Conservation (phyloP, 2,113 vertebrate genomes). For the Mionectes macconnelli region DNA sequence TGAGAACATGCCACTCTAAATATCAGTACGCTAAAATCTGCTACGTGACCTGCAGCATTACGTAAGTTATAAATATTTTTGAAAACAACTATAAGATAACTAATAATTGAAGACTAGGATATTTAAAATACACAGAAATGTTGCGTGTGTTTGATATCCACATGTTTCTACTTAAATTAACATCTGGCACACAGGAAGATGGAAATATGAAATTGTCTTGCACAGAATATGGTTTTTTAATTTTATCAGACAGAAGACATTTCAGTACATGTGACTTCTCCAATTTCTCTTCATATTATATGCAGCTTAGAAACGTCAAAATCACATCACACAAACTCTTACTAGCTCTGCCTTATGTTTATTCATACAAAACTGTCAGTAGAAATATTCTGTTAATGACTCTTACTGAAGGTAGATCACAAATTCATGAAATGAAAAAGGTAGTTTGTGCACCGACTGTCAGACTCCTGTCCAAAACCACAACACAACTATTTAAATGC, state of each 20-base stretch:
- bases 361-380: not conserved
- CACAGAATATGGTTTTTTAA: not conserved
- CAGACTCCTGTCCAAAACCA: not conserved
- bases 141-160: not conserved
- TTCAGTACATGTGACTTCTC: not conserved
- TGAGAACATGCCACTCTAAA: not conserved
- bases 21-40: not conserved
- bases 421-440: not conserved
- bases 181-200: not conserved
- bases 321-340: not conserved
- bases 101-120: not conserved
- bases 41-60: not conserved
- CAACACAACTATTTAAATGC: not conserved
- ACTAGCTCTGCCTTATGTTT: not conserved
- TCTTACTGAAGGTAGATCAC: not conserved
- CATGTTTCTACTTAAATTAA: not conserved
- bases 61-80: fast-evolving
- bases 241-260: not conserved
- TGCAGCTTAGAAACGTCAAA: not conserved
- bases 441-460: not conserved
- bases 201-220: not conserved
- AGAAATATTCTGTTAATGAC: not conserved
- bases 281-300: not conserved
- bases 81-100: not conserved
- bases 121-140: not conserved